Evolutionary conservation across 2,888 invertebrate genomes (phyloP).

Genomic region (Zhengitettix transpicula): DNA sequence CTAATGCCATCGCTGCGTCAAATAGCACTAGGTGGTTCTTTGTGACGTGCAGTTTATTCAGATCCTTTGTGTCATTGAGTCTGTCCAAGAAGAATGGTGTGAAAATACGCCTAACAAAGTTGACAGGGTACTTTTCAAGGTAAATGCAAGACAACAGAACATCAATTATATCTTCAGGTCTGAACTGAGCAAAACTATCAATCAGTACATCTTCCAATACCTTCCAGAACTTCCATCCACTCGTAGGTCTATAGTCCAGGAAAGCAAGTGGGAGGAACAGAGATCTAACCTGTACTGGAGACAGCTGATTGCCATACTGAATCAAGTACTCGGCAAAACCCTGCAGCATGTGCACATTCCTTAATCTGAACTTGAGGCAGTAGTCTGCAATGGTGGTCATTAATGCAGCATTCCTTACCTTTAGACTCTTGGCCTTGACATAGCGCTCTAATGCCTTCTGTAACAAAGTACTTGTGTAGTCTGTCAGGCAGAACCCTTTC

Average conservation of each 20-base stretch:
- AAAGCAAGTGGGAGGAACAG: slow-evolving; percentile 43
- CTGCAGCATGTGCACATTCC: slow-evolving; percentile 38
- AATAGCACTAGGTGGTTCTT: slow-evolving; percentile 39
- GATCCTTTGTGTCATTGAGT: slow-evolving; percentile 27
- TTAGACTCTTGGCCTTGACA: slow-evolving; percentile 32
- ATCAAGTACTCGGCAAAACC: slow-evolving; percentile 39
- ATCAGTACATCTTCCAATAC: slow-evolving; percentile 34
- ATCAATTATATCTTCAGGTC: slow-evolving; percentile 37
- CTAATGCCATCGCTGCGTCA: slow-evolving; percentile 45
- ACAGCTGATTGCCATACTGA: slow-evolving; percentile 28
- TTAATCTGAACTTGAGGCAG: slow-evolving; percentile 38
- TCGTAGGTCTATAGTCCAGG: slow-evolving; percentile 36
- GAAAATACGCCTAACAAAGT: slow-evolving; percentile 40
- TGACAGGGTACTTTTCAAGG: slow-evolving; percentile 40
- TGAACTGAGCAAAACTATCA: slow-evolving; percentile 37
- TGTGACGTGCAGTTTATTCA: slow-evolving; percentile 22
- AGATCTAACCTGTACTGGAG: slow-evolving; percentile 35
- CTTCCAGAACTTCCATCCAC: slow-evolving; percentile 36
- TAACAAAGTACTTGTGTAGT: slow-evolving; percentile 37
- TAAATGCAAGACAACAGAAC: slow-evolving; percentile 47
- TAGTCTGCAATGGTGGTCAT: slow-evolving; percentile 42
- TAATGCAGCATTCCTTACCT: slow-evolving; percentile 29
- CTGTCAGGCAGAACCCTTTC: slow-evolving; percentile 33
- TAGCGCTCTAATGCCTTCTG: slow-evolving; percentile 43
- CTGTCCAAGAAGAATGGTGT: slow-evolving; percentile 41